Base-by-base conservation (phyloP, 2,888 invertebrate species). In the Diaprepes abbreviatus region DNA sequence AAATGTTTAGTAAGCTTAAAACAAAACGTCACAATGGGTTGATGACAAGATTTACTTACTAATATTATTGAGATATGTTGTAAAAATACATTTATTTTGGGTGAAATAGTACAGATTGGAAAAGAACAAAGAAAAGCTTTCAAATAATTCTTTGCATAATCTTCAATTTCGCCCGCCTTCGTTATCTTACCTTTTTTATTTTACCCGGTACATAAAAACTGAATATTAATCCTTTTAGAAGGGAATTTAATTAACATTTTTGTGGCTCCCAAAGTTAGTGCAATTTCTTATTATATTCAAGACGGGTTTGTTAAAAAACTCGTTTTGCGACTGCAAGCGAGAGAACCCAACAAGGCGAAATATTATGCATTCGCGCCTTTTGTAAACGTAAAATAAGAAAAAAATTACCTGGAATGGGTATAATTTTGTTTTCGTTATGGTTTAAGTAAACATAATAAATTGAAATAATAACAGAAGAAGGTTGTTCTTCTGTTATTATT, bases 211-310 rank as follows among this genome's bases (percentile, higher is more conserved):
- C 35, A 21, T 21, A 16, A 5, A 58, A 58, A 3, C 58, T 28
- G 43, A 43, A 59, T 43, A 59, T 45, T 59, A 59, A 59, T 33
- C 16, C 59, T 33, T 17, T 40, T 43, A 55, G 17, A 45, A 31
- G 31, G 45, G 59, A 59, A 12, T 59, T 59, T 59, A 59, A 59
- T 59, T 59, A 59, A 33, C 40, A 45, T 59, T 59, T 45, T 59
- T 43, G 59, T 19, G 10, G 17, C 59, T 31, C 58, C 35, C 28
- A 19, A 58, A 45, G 40, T 43, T 59, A 31, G 40, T 45, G 40
- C 43, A 45, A 28, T 33, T 59, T 59, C 17, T 59, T 45, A 31
- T 24, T 58, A 59, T 59, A 45, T 59, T 45, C 45, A 59, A 59
- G 59, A 43, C 31, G 43, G 28, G 58, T 43, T 59, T 43, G 43